Evolutionary conservation across 2,888 invertebrate genomes (phyloP).

Genomic region (Drosophila gaucha): DNA sequence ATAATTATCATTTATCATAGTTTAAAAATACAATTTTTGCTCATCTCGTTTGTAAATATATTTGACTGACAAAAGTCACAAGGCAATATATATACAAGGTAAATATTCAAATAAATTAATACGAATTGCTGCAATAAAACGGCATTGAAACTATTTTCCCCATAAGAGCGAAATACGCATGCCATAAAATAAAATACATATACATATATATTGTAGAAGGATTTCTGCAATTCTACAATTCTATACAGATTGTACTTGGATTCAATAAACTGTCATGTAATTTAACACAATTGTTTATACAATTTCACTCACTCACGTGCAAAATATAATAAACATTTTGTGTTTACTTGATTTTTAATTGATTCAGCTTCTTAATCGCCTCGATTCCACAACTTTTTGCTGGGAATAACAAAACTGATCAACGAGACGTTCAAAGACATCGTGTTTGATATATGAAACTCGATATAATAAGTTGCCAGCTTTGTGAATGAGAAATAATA

Average conservation of each 20-base stretch:
- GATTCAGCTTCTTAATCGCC: background rate
- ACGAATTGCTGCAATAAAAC: background rate
- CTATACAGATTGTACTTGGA: background rate
- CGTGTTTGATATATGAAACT: background rate
- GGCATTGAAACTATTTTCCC: conserved; percentile 4
- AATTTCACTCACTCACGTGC: too few relatives aligned
- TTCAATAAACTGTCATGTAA: background rate
- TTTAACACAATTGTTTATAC: background rate
- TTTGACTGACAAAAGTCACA: background rate
- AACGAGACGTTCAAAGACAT: background rate
- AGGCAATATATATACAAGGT: conserved; percentile 1
- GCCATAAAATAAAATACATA: background rate
- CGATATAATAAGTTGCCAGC: background rate
- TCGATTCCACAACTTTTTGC: background rate
- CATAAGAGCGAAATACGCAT: background rate
- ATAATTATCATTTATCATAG: background rate
- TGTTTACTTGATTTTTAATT: background rate
- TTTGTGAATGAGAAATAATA: too few relatives aligned
- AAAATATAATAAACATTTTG: background rate
- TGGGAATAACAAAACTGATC: background rate
- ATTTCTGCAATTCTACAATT: background rate
- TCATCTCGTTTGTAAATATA: background rate
- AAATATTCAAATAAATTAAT: conserved; percentile 2
- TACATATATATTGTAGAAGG: background rate
- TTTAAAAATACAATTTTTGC: background rate